Percentiles rank a stretch among this genome's conserved stretches.
Evolutionary conservation across 2,888 invertebrate genomes (phyloP).

Genomic region (Panopea generosa): DNA sequence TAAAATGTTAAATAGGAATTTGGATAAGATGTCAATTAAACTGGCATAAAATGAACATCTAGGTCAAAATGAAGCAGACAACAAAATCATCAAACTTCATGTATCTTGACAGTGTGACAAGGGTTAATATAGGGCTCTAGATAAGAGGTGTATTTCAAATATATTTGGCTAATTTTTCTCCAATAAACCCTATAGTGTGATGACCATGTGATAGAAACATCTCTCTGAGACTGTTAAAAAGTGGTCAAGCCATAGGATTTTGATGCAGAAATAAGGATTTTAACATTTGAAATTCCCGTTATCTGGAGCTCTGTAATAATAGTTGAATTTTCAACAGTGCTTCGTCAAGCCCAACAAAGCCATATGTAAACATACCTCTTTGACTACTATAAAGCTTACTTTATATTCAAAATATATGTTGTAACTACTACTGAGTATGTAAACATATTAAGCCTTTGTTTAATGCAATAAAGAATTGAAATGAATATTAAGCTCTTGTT

Average conservation of each 20-base stretch:
- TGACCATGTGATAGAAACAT: conserved; percentile 1
- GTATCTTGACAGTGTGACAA: conserved; percentile 2
- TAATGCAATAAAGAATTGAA: conserved; percentile 3
- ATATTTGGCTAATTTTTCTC: conserved; percentile 3
- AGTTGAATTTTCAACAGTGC: conserved; percentile 1
- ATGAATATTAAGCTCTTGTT: conserved; percentile 3
- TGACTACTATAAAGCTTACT: not conserved
- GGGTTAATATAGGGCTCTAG: conserved; percentile 2
- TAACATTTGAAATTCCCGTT: conserved; percentile 1
- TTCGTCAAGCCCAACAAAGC: not conserved
- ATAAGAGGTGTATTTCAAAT: conserved; percentile 3
- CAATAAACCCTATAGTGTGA: conserved; percentile 3
- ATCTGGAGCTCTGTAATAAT: conserved; percentile 2
- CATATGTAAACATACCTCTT: conserved; percentile 1
- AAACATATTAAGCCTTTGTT: conserved; percentile 1
- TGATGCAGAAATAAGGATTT: conserved; percentile 1
- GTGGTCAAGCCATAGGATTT: conserved; percentile 3
- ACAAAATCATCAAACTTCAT: conserved; percentile 1
- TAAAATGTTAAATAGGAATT: conserved; percentile 2
- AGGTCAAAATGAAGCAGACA: conserved; percentile 3
- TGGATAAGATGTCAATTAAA: conserved; percentile 2
- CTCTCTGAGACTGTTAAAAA: conserved; percentile 3
- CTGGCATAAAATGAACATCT: conserved; percentile 2
- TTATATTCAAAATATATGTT: conserved; percentile 3
- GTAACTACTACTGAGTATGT: not conserved